Evolutionary conservation across 2,797 vertebrate species (phyloP), one percentile per base, ranked within the genome.

Genomic region (Megalops cyprinoides): DNA sequence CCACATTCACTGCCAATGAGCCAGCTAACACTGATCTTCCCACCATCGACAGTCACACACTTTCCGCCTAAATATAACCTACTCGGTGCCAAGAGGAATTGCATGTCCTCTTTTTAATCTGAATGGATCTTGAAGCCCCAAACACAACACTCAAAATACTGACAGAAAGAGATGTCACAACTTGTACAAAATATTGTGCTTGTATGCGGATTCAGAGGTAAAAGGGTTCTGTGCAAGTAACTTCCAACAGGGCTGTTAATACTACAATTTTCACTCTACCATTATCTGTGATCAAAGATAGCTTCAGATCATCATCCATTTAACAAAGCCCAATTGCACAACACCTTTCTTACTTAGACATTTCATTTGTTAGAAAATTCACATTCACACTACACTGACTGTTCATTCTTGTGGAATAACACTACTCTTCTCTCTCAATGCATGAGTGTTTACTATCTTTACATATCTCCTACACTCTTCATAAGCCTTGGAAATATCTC

Each of bases 401-500:
- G 8, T 44, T 77, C 39, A 25, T n/a, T 5, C 4, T 69, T 39
- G 39, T 7, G 18, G 65, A 42, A 42, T 37, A 20, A 23, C 14
- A 69, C 65, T 39, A 77, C 37, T 58, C 55, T 14, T 39, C 39
- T 60, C 51, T 58, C 20, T n/a, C 9, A 4, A 42, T 9, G 55
- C 20, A 58, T 55, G 3, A 23, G 37, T 58, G 31, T 23, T 60
- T n/a, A 5, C n/a, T 77, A 23, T 44, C 37, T 44, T n/a, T 42
- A 53, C 37, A 60, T 14, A 60, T 58, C n/a, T n/a, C 53, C 34
- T 77, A 58, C 31, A 39, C 23, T 60, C 55, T 60, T 53, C 76
- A 77, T 37, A 77, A 56, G 37, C 51, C 55, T 60, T 77, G 31
- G 65, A 42, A 69, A 69, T 69, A 69, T 77, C 58, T 37, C 23